Conservation (phyloP, 92 coral and sea anemone species). For the Phenganax marumi region DNA sequence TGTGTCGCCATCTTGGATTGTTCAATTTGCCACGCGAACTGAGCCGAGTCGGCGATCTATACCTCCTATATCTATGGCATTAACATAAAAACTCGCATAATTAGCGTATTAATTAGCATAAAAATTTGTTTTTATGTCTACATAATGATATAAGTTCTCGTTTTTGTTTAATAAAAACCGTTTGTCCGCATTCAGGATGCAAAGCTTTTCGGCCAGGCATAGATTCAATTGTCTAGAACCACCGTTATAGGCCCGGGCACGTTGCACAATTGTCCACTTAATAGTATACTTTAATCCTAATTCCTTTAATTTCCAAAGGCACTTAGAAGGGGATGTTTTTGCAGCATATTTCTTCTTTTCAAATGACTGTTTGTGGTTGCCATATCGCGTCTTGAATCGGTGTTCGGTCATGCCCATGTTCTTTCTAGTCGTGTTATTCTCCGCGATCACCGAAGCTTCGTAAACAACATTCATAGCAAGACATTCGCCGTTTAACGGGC, state of each 20-base stretch:
- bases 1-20: no score
- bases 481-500: conserved; percentile 32
- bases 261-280: no score
- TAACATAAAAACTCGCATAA: no score
- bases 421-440: not conserved
- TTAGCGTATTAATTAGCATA: no score
- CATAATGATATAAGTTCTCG: no score
- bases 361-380: conserved; percentile 21
- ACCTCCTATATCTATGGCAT: no score
- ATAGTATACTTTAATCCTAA: conserved; percentile 1
- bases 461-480: not conserved
- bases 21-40: no score
- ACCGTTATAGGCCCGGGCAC: no score
- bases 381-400: conserved; percentile 12
- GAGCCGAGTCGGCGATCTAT: no score
- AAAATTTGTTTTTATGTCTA: no score
- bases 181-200: conserved; percentile 6
- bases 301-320: conserved; percentile 29
- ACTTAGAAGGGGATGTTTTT: conserved; percentile 17
- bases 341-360: conserved; percentile 30
- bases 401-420: conserved; percentile 41
- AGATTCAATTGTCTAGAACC: no score
- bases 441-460: conserved; percentile 19
- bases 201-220: not conserved
- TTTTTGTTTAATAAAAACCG: conserved; percentile 4